phyloP scores from a whole-genome alignment of 2,113 vertebrate species.

The Cololabis saira region DNA sequence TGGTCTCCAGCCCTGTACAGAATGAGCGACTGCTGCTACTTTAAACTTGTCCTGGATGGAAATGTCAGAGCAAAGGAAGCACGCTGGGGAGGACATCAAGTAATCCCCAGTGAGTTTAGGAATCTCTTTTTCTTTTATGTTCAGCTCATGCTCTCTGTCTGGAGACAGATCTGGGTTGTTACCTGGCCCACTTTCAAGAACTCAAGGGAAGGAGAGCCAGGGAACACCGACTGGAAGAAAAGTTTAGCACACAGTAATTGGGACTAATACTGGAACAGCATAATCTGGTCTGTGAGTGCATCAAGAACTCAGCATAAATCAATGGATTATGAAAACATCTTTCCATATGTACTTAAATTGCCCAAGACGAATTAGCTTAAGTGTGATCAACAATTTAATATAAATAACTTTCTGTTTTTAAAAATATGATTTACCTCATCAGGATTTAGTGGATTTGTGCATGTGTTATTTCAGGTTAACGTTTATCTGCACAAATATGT shows the following conservation, averaged over 20 bases:
- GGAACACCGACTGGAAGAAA: conserved; percentile 7
- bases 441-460: no score
- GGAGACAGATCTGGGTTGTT: conserved; percentile 43
- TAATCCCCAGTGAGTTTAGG: conserved; percentile 5
- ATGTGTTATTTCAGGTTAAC: no score
- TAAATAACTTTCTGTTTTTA: no score
- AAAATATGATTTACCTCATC: no score
- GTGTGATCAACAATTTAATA: no score
- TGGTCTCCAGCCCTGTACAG: conserved; percentile 11
- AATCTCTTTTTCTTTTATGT: conserved; percentile 15
- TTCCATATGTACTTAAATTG: no score
- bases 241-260: not conserved
- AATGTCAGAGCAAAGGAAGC: conserved; percentile 20
- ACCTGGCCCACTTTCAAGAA: conserved; percentile 45
- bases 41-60: not conserved
- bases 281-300: not conserved
- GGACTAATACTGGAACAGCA: not conserved
- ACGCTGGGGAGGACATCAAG: not conserved
- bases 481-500: no score
- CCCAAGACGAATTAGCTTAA: no score
- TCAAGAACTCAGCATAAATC: not conserved
- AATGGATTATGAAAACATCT: not conserved
- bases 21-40: conserved; percentile 1
- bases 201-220: conserved; percentile 1
- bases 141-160: conserved; percentile 8